These are phyloP conservation scores for Scomber scombrus DNA, from an alignment of 2,113 vertebrate genomes.

Conservation along the genomic window DNA sequence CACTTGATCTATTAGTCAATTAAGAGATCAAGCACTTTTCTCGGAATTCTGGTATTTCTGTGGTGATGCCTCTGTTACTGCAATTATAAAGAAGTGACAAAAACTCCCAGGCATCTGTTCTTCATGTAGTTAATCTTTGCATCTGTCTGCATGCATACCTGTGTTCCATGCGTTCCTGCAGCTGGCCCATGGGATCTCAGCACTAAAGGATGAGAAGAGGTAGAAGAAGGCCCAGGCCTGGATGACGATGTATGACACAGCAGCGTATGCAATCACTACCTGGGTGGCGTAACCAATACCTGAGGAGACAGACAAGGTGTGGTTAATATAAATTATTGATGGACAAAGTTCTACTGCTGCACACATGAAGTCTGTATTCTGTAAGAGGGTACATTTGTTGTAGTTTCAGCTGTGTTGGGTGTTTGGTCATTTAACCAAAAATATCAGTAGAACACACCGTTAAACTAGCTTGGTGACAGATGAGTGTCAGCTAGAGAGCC, in stretches of 20 bases:
- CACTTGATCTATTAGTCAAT: background rate
- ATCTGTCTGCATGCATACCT: constrained; percentile 75
- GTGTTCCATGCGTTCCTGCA: constrained; percentile 92
- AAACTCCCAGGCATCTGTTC: background rate
- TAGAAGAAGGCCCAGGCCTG: constrained; percentile 89
- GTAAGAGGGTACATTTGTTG: background rate
- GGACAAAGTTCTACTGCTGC: background rate
- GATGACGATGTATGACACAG: constrained; percentile 81
- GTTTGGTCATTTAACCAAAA: background rate
- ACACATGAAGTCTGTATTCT: background rate
- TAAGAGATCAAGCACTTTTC: background rate
- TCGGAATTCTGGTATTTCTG: background rate
- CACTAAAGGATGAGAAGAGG: constrained; percentile 91
- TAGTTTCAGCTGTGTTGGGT: background rate
- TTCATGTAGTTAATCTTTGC: background rate
- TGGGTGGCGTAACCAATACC: constrained; percentile 81
- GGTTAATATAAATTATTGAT: background rate
- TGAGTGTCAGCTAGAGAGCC: too few relatives aligned
- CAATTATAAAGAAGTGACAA: too few relatives aligned
- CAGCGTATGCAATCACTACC: constrained; percentile 79
- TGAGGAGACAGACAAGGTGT: constrained; percentile 43
- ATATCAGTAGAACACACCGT: background rate
- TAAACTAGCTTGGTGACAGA: background rate
- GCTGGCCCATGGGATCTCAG: constrained; percentile 90
- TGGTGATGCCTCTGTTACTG: too few relatives aligned